Conservation (phyloP, 1,140 invertebrate species). For the Acromyrmex charruanus region DNA sequence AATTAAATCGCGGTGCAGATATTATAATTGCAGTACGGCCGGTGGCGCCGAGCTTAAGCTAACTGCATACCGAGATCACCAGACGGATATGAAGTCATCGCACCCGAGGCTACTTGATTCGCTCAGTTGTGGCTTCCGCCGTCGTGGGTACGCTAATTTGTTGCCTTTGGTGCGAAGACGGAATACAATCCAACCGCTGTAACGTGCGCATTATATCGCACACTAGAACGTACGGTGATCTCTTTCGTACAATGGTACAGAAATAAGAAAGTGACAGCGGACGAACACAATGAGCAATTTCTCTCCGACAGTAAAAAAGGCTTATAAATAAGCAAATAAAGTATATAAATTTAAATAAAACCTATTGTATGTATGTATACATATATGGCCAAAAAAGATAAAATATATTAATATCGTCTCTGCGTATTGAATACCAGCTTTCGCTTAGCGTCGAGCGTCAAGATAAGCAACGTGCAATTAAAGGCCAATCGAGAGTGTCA, state of each 20-base stretch:
- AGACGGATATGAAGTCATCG: slow-evolving; percentile 78
- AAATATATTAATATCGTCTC: neutral
- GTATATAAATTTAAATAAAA: slow-evolving; percentile 34
- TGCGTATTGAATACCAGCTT: slow-evolving; percentile 1
- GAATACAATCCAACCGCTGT: slow-evolving; percentile 52
- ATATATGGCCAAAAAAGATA: neutral
- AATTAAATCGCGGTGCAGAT: slow-evolving; percentile 31
- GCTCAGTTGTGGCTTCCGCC: slow-evolving; percentile 49
- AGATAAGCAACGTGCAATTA: slow-evolving; percentile 11
- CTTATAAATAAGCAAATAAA: slow-evolving; percentile 49
- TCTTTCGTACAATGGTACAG: slow-evolving; percentile 24
- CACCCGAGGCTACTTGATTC: slow-evolving; percentile 69
- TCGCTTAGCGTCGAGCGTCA: neutral
- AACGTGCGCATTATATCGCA: slow-evolving; percentile 15
- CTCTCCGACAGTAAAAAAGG: slow-evolving; percentile 17
- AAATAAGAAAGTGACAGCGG: slow-evolving; percentile 44
- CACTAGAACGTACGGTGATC: neutral
- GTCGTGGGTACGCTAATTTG: slow-evolving; percentile 58
- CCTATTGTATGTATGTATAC: slow-evolving; percentile 12
- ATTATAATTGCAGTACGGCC: slow-evolving; percentile 23
- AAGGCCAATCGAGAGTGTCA: neutral
- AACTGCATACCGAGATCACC: slow-evolving; percentile 67
- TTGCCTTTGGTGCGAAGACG: slow-evolving; percentile 58
- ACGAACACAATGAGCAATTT: slow-evolving; percentile 55
- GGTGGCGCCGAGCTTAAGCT: neutral